Evolutionary conservation across 2,113 vertebrate species (phyloP).

Genomic region (Pleuronectes platessa): DNA sequence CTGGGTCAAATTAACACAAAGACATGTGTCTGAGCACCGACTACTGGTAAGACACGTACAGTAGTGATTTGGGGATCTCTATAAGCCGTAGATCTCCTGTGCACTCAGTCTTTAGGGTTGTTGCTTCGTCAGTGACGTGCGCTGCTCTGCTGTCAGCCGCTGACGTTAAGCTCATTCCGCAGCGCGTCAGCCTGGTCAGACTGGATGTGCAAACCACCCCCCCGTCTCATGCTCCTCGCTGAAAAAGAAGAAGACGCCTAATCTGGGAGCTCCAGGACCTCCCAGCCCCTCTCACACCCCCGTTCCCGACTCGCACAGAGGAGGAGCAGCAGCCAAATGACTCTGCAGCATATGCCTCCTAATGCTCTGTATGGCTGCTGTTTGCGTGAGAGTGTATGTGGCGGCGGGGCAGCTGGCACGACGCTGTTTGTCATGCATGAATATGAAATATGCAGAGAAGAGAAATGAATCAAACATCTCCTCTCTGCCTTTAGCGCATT

Average conservation of each 20-base stretch:
- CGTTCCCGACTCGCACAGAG: constrained; percentile 25
- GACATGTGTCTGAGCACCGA: background rate
- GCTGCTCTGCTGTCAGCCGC: constrained; percentile 16
- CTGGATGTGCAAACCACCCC: constrained; percentile 29
- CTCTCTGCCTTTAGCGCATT: constrained; percentile 4
- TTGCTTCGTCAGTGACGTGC: constrained; percentile 34
- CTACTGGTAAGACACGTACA: background rate
- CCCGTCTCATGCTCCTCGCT: constrained; percentile 35
- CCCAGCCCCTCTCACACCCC: constrained; percentile 8
- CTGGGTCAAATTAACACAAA: constrained; percentile 19
- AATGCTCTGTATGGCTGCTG: constrained; percentile 29
- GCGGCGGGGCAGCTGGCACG: constrained; percentile 31
- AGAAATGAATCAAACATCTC: constrained; percentile 33
- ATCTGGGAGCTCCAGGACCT: constrained; percentile 53
- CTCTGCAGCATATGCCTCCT: constrained; percentile 55
- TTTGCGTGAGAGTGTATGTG: constrained; percentile 32
- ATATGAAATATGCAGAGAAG: constrained; percentile 45
- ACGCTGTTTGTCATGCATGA: constrained; percentile 44
- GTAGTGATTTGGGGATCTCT: constrained; percentile 27
- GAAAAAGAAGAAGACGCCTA: constrained; percentile 64
- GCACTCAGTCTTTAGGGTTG: constrained; percentile 1
- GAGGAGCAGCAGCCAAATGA: constrained; percentile 46
- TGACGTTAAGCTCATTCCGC: constrained; percentile 61
- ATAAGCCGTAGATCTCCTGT: background rate
- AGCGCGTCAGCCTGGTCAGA: constrained; percentile 48